Evolutionary conservation across 2,888 invertebrate genomes (phyloP).

Genomic region (Marronus borbonicus): DNA sequence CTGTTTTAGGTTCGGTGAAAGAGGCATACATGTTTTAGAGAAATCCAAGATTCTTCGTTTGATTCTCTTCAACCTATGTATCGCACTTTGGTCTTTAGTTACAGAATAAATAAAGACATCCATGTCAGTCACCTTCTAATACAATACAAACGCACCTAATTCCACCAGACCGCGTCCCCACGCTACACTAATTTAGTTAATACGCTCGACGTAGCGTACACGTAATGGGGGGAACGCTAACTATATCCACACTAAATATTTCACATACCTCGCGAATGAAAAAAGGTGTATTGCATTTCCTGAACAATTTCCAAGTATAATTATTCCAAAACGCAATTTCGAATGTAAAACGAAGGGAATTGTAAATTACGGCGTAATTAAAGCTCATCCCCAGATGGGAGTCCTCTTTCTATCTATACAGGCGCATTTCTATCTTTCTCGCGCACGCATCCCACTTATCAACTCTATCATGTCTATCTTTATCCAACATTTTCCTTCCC

Average conservation of each 20-base stretch:
- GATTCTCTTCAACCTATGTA: too few species aligned
- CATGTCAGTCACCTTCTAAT: too few species aligned
- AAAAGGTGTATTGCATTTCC: constrained; percentile 29
- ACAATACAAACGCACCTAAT: too few species aligned
- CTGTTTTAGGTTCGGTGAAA: too few species aligned
- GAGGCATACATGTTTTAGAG: too few species aligned
- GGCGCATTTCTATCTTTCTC: neutral
- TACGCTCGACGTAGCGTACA: constrained; percentile 5
- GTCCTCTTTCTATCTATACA: constrained; percentile 11
- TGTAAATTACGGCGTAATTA: constrained; percentile 66
- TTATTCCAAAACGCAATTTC: constrained; percentile 51
- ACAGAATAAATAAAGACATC: too few species aligned
- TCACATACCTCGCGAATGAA: constrained; percentile 24
- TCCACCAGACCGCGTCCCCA: neutral
- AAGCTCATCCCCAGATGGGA: constrained; percentile 58
- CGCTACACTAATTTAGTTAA: neutral
- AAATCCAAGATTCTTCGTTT: too few species aligned
- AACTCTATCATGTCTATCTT: neutral
- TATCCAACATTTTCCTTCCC: neutral
- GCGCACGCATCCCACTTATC: constrained; percentile 18
- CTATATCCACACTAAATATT: neutral
- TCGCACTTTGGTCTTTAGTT: too few species aligned
- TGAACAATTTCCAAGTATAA: constrained; percentile 49
- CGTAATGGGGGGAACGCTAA: neutral
- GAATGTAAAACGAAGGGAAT: constrained; percentile 63